Base-by-base conservation (phyloP, 2,888 invertebrate genomes). In the Rhopalosiphum nymphaeae region DNA sequence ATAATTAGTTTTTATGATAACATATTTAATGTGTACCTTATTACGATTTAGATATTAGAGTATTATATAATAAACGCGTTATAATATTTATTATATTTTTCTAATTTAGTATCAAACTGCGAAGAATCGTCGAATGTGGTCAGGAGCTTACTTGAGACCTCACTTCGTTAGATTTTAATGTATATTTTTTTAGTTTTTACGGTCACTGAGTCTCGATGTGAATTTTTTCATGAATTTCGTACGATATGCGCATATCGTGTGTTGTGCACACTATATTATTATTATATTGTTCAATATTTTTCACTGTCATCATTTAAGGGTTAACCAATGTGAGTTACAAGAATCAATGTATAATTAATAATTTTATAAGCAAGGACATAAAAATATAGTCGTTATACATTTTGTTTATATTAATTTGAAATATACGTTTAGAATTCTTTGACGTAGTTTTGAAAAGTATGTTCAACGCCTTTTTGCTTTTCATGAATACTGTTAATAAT, bases 141-240 rank as follows among this genome's bases (percentile, higher is more conserved):
- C 16, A 1, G n/a, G 16, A n/a, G 4, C n/a, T n/a, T 2, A n/a
- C 13, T 13, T 1, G 13, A 13, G 3, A n/a, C 13, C 61, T n/a
- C 1, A 67, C 4, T 1, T 78, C 7, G 0, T 78, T 2, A 1
- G 21, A n/a, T 67, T 3, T 78, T 36, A 36, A 0, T 21, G 7
- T 21, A 21, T 36, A 21, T 36, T 36, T n/a, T 13, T 26, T 49
- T 87, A 36, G n/a, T 25, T 92, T 92, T 87, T 46, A 61, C 26
- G 46, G 87, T 16, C 16, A 26, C 57, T n/a, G 25, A 61, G 86
- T 87, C 61, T 26, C 25, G 13, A 87, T 26, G n/a, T 61, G 36
- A 44, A 13, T 53, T 92, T 61, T 91, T 57, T 44, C 36, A 61
- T 36, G 61, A 46, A 46, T 49, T 36, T 49, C 49, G 26, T 61